Evolutionary conservation across 1,140 invertebrate species (phyloP), one percentile per base, ranked within the genome.

Genomic region (Drosophila kikkawai): DNA sequence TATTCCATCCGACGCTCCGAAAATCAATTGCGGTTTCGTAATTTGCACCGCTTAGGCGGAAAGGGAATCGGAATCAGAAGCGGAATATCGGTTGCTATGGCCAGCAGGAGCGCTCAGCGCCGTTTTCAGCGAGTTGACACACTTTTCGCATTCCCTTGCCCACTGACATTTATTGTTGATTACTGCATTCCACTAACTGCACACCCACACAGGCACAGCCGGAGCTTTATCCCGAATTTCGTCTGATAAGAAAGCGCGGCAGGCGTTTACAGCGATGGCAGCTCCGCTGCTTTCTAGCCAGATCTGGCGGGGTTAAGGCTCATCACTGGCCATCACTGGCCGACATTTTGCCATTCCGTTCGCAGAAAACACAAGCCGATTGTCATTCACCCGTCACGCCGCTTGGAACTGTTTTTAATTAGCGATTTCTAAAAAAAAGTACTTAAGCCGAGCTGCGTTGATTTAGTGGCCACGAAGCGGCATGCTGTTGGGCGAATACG

Each of bases 141-240:
- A 87, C 64, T 87, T 86, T 71, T 64, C 17, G 44, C 48, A 75
- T 67, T 85, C 47, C 57, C 47, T 70, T 79, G 22, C 67, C 9
- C 79, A 68, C 63, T 82, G 70, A 73, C 83, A 75, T 82, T 87
- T 87, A 87, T 86, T 85, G 82, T 85, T 85, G 82, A 85, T 85
- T 85, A 70, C 78, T 79, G 57, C 75, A 64, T 80, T 78, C 53
- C 68, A 69, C 60, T 58, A 56, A 53, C 41, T 60, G 57, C 36
- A 74, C 57, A 50, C 60, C 37, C 36, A 26, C 37, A 58, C 55
- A 26, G 26, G 26, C 17, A 4, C 45, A 34, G 32, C 15, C 26
- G 44, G 57, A 70, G 64, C 39, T 67, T 68, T 68, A 44, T 70
- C 48, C 29, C n/a, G 12, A 44, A 69, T n/a, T 32, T 32, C 39